Base-by-base conservation (phyloP, 2,888 invertebrate genomes). In the Limenitis camilla region DNA sequence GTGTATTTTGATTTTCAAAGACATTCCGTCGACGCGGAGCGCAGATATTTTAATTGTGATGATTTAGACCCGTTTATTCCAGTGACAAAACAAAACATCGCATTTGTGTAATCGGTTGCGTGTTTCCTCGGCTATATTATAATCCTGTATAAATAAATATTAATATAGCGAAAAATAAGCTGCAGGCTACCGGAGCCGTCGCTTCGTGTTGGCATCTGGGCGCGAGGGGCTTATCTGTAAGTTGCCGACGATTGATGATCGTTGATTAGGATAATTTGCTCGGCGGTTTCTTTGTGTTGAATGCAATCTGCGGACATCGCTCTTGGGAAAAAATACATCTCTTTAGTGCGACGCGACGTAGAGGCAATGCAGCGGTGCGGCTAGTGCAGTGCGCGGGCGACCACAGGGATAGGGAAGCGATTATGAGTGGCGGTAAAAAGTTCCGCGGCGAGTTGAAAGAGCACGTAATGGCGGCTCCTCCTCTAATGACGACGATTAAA, bases 401-500 rank as follows among this genome's bases (percentile, higher is more conserved):
- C 36, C 42, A 52, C 59, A 59, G 59, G n/a, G n/a, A n/a, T 19
- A 19, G 53, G 52, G 56, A 58, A 54, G 55, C 64, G 60, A 51
- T 45, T 44, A 61, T 66, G 64, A 63, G 72, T 68, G 66, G 63
- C 45, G 40, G 62, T 61, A 67, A 66, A 66, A 64, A 66, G 58
- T 47, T 49, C 57, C 55, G 62, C 68, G 68, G 68, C 67, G 61
- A 65, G 58, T 64, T 66, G 63, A 67, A 64, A 68, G 64, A 46
- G 28, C 49, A 33, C 56, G 53, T 48, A 51, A 56, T 58, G 58
- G 59, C 60, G 36, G 61, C 62, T 52, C 45, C 58, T 54, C 55
- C 55, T 62, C 73, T 85, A 84, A 85, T 85, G 81, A 81, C 76
- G 74, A 61, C 79, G 80, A 85, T 85, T 84, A 84, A 83, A 83